Evolutionary conservation across 2,888 invertebrate species (phyloP), one percentile per base, ranked within the genome.

Genomic region (Lithophane socia): DNA sequence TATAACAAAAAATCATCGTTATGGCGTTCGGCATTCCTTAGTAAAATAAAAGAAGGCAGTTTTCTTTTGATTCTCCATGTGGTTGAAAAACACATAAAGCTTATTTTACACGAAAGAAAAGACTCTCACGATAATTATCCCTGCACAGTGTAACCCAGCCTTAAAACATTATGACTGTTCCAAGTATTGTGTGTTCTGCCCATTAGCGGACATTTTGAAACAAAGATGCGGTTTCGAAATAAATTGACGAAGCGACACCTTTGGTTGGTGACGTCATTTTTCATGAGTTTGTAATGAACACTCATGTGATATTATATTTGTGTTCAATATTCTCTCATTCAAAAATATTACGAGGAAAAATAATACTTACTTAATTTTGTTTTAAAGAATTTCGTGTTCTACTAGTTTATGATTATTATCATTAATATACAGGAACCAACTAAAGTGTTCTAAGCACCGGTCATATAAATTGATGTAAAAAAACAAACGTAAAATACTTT

Each of bases 191-290:
- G 84, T 90, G 79, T 61, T 44, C 68, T 76, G 68, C 72, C 13
- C 58, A 87, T 90, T 90, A 90, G 78, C 89, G 52, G 64, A 52
- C 74, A 65, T 92, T 88, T 90, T 87, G 89, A 89, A 91, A 92
- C 91, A 91, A 91, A 91, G 88, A 75, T 79, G 84, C 52, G 72
- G 78, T 92, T 90, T 88, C 90, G 86, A 91, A 87, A 92, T 88
- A 87, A 92, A 88, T 88, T 77, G 79, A 80, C 84, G 79, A 82
- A 84, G 87, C 77, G 87, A 87, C 88, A 84, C 73, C 68, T 71
- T 77, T 75, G 52, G 47, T 13, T 13, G 65, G 1, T 84, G 78
- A 87, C 68, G 76, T 82, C 73, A 87, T 65, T 0, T 56, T 54
- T 65, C 73, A 80, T 77, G 73, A 73, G 75, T 60, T 18, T 54